phyloP scores from a whole-genome alignment of 2,113 vertebrate species.

The Perca schrenkii region DNA sequence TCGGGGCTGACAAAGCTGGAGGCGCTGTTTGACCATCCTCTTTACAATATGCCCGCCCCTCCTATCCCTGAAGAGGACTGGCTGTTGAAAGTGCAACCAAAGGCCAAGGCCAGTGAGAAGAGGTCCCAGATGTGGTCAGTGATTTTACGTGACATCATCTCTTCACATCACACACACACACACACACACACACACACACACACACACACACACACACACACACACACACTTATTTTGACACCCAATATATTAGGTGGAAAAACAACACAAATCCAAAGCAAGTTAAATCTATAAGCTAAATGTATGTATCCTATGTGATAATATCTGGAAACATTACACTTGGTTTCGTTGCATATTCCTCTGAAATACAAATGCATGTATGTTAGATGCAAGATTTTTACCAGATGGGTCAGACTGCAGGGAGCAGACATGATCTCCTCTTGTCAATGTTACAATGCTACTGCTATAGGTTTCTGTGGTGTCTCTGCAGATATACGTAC shows the following conservation, averaged over 20 bases:
- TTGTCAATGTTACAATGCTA: not conserved
- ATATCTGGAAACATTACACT: not conserved
- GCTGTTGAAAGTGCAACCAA: constrained; percentile 83
- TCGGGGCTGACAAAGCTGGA: constrained; percentile 77
- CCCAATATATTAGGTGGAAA: too few relatives aligned
- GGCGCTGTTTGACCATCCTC: constrained; percentile 85
- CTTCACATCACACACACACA: too few relatives aligned
- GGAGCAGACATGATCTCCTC: constrained; percentile 14
- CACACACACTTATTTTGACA: too few relatives aligned
- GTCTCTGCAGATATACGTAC: not conserved
- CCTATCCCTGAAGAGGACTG: constrained; percentile 81
- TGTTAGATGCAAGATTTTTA: constrained; percentile 1
- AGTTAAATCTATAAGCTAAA: too few relatives aligned
- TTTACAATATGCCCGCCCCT: constrained; percentile 79
- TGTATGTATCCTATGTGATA: not conserved
- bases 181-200: too few relatives aligned
- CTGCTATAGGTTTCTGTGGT: not conserved
- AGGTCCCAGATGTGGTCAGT: constrained; percentile 84
- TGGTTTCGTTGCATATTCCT: not conserved
- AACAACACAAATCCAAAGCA: too few relatives aligned
- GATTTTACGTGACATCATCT: not conserved
- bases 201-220: too few relatives aligned
- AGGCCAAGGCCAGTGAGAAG: constrained; percentile 76
- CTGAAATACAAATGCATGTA: not conserved
- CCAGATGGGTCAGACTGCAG: constrained; percentile 48